Evolutionary conservation across 1,140 invertebrate species (phyloP).

Genomic region (Harpegnathos saltator): DNA sequence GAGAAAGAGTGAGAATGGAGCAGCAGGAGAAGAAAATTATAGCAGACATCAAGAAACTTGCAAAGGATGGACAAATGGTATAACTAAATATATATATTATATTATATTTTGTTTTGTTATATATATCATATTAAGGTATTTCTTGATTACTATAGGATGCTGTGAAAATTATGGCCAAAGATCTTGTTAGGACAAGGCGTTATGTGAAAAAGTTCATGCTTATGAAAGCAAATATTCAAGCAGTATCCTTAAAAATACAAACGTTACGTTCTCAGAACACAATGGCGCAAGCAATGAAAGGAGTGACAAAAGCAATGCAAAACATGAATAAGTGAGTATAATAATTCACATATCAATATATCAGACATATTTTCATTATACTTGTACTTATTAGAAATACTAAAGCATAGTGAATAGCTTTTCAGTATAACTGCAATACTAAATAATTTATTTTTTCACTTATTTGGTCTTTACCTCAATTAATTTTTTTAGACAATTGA

Average conservation of each 20-base stretch:
- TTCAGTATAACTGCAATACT: conserved; percentile 1
- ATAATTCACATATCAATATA: conserved; percentile 7
- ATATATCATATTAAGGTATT: conserved; percentile 21
- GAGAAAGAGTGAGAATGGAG: conserved; percentile 98
- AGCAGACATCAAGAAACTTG: conserved; percentile 99
- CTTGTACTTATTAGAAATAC: background rate
- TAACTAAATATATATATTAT: background rate
- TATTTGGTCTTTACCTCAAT: conserved; percentile 15
- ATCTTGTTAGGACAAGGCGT: conserved; percentile 97
- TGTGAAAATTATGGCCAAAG: conserved; percentile 99
- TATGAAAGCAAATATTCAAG: conserved; percentile 99
- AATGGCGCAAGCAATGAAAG: conserved; percentile 99
- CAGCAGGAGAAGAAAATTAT: conserved; percentile 99
- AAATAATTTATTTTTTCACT: conserved; percentile 13
- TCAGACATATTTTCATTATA: conserved; percentile 17
- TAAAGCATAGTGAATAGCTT: conserved; percentile 2
- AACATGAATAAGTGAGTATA: conserved; percentile 95
- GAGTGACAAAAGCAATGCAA: conserved; percentile 99
- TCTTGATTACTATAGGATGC: conserved; percentile 91
- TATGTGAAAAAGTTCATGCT: conserved; percentile 99
- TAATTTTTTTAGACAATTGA: conserved; percentile 91
- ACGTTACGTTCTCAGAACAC: conserved; percentile 99
- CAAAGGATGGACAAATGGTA: conserved; percentile 99
- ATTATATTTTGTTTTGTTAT: background rate
- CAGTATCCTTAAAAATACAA: conserved; percentile 99